Base-by-base conservation (phyloP, 2,888 invertebrate genomes). In the Chydorus sphaericus region DNA sequence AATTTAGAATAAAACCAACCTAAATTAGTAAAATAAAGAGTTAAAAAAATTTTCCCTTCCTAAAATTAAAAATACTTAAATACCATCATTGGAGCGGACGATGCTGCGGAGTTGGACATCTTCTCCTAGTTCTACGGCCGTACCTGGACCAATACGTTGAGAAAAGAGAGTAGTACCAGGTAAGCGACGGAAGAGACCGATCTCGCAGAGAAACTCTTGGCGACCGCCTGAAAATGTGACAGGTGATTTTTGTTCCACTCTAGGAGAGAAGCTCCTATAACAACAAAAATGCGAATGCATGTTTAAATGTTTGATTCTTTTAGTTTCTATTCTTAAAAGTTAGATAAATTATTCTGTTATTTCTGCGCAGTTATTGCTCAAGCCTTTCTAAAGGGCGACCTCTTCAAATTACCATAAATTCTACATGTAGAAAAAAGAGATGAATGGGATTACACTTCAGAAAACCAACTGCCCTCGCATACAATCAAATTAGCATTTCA, bases 1-100 rank as follows among this genome's bases (percentile, higher is more conserved):
- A 66, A 48, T 57, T 62, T 62, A 7, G 65, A 65, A 56, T 61
- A 66, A 49, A 64, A 62, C 66, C 66, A 66, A 7, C 66, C 66
- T 66, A 53, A 20, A 48, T 26, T 30, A 28, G 18, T 56, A 38
- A 54, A 20, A 48, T 37, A 36, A 11, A 14, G n/a, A 23, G 23
- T 7, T 20, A 54, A 54, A 31, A 28, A 48, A 30, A 3, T 50
- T 7, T 28, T 10, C 3, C 10, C 14, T 14, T 14, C 5, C 28
- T 8, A 3, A 3, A 18, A 48, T 18, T 48, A 18, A 48, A 10
- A 18, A 5, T 49, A 11, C n/a, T 2, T 4, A 52, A 60, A 52
- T 50, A 64, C 65, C 65, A 50, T 64, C 64, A 18, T 64, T 64
- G 16, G 63, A 57, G 39, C 60, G 61, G 39, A 65, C 62, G 14